These are phyloP conservation scores for Gibbula magus DNA, from an alignment of 2,888 invertebrate genomes.

Conservation along the genomic window DNA sequence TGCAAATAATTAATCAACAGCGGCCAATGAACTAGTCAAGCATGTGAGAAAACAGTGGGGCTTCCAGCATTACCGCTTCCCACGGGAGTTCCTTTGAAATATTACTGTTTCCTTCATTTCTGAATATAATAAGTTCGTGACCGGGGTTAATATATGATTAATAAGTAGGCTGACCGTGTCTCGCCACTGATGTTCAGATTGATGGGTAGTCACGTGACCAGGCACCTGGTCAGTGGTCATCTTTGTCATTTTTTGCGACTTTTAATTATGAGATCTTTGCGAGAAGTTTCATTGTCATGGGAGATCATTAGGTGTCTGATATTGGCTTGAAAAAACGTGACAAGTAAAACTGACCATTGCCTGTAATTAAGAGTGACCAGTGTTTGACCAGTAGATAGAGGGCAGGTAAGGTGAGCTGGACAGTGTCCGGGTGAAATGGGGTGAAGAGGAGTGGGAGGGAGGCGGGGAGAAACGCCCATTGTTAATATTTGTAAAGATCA, in stretches of 20 bases:
- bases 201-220: not conserved
- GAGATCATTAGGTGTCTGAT: not conserved
- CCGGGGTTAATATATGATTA: slow-evolving; percentile 16
- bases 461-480: not conserved
- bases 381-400: not conserved
- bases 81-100: not conserved
- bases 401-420: not conserved
- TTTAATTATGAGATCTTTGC: not conserved
- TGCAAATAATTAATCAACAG: no score
- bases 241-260: not conserved
- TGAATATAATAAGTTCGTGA: not conserved
- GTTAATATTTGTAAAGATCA: not conserved
- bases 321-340: not conserved
- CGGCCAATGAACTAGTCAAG: no score
- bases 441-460: not conserved
- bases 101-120: not conserved
- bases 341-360: not conserved
- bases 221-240: slow-evolving; percentile 6
- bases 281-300: not conserved
- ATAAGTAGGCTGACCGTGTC: slow-evolving; percentile 10
- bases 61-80: not conserved
- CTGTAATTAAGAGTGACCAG: not conserved
- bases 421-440: not conserved
- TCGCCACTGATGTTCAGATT: not conserved
- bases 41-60: not conserved